Percentiles rank a stretch among this genome's conserved stretches.
phyloP scores from a whole-genome alignment of 2,888 invertebrate species.

The Boloria euphrosyne region DNA sequence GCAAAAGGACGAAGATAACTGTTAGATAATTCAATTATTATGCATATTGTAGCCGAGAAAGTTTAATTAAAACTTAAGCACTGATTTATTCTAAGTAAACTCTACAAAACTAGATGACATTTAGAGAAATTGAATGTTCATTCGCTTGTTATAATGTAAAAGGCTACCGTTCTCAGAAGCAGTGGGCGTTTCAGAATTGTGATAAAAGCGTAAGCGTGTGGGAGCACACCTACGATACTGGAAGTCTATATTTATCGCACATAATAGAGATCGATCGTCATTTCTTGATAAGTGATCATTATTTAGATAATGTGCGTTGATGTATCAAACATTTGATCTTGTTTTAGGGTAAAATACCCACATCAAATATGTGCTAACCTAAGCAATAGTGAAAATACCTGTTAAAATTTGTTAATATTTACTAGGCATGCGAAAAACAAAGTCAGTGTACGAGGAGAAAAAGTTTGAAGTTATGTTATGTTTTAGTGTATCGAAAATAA shows the following conservation, averaged over 20 bases:
- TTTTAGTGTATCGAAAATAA: too few relatives aligned
- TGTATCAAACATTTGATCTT: not conserved
- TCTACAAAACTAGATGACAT: conserved; percentile 1
- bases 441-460: too few relatives aligned
- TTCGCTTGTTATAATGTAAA: conserved; percentile 5
- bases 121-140: conserved; percentile 6
- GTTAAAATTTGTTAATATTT: too few relatives aligned
- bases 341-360: not conserved
- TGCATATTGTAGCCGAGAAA: not conserved
- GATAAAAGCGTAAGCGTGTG: conserved; percentile 25
- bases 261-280: conserved; percentile 25
- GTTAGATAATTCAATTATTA: not conserved
- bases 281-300: conserved; percentile 12
- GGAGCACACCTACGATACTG: conserved; percentile 28
- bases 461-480: too few relatives aligned
- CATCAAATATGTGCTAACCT: too few relatives aligned
- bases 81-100: not conserved
- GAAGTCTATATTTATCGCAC: conserved; percentile 27
- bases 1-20: not conserved
- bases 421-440: too few relatives aligned
- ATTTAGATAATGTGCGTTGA: not conserved
- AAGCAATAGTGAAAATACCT: too few relatives aligned
- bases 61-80: not conserved
- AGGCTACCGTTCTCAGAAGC: conserved; percentile 21
- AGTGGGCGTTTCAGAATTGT: conserved; percentile 30